These are phyloP conservation scores for Rhinoraja longicauda DNA, from an alignment of 2,797 vertebrate genomes.

Conservation along the genomic window DNA sequence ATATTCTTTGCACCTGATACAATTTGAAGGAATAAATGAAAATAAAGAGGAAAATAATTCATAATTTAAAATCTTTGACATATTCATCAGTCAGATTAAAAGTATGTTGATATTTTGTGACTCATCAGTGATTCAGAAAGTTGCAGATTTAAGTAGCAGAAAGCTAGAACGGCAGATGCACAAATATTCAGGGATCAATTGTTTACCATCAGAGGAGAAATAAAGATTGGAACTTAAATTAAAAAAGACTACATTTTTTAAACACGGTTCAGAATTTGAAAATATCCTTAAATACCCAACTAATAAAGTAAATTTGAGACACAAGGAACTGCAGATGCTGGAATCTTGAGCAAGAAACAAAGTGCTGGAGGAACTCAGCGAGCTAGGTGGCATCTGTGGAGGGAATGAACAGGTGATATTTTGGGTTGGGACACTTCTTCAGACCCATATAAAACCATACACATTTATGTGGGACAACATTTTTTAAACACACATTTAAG, in stretches of 20 bases:
- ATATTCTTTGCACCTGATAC: not conserved
- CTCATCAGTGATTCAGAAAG: not conserved
- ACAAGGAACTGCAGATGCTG: too few relatives aligned
- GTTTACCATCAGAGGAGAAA: not conserved
- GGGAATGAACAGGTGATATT: too few relatives aligned
- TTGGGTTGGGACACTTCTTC: too few relatives aligned
- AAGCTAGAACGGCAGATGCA: too few relatives aligned
- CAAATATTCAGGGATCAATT: not conserved
- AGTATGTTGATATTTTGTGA: not conserved
- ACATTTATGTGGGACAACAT: not conserved
- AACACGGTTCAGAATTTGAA: not conserved
- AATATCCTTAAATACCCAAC: not conserved
- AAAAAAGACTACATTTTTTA: not conserved
- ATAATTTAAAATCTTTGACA: not conserved
- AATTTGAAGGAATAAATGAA: not conserved
- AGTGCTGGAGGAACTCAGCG: too few relatives aligned
- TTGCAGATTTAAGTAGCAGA: not conserved
- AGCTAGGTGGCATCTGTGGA: too few relatives aligned
- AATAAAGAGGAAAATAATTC: not conserved
- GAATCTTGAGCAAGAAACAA: too few relatives aligned
- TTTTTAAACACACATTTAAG: not conserved
- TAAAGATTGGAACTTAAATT: not conserved
- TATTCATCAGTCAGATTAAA: not conserved
- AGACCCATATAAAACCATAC: too few relatives aligned
- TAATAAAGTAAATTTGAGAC: not conserved